Percentiles rank a stretch among this genome's conserved stretches.
These are phyloP conservation scores for Enchytraeus crypticus DNA, from an alignment of 2,888 invertebrate species.

Conservation along the genomic window DNA sequence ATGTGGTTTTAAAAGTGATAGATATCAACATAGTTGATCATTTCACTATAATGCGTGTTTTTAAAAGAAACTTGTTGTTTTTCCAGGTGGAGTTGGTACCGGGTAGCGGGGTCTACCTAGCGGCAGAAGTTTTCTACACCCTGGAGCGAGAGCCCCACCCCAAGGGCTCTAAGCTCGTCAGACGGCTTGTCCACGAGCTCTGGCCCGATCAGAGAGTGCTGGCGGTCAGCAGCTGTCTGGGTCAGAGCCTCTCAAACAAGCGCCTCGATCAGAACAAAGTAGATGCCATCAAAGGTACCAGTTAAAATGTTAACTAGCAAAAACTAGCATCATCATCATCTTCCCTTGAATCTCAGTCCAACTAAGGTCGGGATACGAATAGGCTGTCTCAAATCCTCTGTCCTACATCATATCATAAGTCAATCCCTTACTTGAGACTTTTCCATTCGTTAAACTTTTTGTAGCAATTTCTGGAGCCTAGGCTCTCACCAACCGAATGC, in stretches of 20 bases:
- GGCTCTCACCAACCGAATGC: no score
- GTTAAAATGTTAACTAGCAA: neutral
- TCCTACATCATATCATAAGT: no score
- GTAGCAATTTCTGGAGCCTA: no score
- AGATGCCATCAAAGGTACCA: constrained; percentile 19
- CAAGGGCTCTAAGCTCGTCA: constrained; percentile 16
- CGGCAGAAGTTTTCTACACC: constrained; percentile 1
- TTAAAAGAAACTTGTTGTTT: no score
- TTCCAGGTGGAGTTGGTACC: constrained; percentile 20
- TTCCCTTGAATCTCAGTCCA: no score
- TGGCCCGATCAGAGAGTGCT: constrained; percentile 19
- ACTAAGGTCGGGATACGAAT: no score
- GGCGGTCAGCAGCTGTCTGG: constrained; percentile 16
- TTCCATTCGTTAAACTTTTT: no score
- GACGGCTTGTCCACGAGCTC: constrained; percentile 16
- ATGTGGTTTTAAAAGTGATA: no score
- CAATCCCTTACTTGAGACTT: no score
- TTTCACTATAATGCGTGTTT: no score
- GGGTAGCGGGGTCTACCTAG: constrained; percentile 16
- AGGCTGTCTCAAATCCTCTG: no score
- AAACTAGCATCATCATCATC: neutral
- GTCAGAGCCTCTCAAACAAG: constrained; percentile 10
- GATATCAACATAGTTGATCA: no score
- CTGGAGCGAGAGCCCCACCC: constrained; percentile 4
- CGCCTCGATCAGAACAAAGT: constrained; percentile 19